Percentiles rank a stretch among this genome's conserved stretches.
phyloP scores from a whole-genome alignment of 2,888 invertebrate genomes.

The Ochropleura plecta region DNA sequence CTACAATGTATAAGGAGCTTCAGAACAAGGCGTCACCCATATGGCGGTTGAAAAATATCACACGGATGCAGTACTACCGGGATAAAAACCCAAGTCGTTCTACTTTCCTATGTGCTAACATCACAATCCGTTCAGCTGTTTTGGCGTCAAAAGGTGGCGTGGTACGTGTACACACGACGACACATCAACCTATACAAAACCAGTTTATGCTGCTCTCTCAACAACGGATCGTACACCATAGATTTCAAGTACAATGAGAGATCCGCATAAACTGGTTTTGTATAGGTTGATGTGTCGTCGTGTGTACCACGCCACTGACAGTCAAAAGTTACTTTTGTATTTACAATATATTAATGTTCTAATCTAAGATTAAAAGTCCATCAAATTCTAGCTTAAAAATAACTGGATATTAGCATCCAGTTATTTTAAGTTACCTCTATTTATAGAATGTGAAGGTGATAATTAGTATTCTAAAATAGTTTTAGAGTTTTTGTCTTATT shows the following conservation, averaged over 20 bases:
- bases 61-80: neutral
- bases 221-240: no score
- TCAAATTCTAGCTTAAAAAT: neutral
- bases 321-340: neutral
- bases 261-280: no score
- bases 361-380: neutral
- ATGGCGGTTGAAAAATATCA: neutral
- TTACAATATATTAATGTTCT: neutral
- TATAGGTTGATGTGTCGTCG: no score
- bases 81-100: neutral
- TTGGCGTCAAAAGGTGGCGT: neutral
- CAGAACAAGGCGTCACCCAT: rapidly evolving
- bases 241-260: no score
- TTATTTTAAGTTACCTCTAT: neutral
- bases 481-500: neutral
- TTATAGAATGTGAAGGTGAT: neutral
- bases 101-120: neutral
- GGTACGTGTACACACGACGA: no score
- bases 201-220: no score
- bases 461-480: neutral
- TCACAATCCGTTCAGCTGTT: neutral
- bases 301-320: no score
- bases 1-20: neutral
- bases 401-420: neutral
- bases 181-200: no score